phyloP scores from a whole-genome alignment of 1,140 invertebrate species.

The Lithobius niger region DNA sequence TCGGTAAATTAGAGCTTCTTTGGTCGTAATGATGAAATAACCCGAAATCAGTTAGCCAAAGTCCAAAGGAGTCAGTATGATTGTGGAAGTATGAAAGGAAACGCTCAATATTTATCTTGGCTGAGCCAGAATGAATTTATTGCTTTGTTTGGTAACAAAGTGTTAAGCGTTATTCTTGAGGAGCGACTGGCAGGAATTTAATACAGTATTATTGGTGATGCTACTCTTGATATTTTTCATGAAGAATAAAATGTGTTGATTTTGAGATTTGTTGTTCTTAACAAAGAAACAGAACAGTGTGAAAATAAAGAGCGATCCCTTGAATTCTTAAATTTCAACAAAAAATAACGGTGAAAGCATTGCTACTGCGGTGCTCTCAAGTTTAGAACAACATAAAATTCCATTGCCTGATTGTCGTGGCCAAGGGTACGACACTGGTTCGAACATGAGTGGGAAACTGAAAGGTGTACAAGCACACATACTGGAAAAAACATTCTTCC shows the following conservation, averaged over 20 bases:
- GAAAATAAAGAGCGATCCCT: neutral
- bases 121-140: neutral
- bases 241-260: neutral
- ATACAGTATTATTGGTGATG: neutral
- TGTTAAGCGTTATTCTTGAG: neutral
- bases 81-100: neutral
- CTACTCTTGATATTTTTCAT: constrained; percentile 2
- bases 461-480: constrained; percentile 20
- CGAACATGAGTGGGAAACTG: constrained; percentile 20
- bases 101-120: neutral
- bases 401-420: constrained; percentile 7
- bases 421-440: constrained; percentile 22
- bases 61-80: neutral
- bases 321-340: neutral
- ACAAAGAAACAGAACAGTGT: neutral
- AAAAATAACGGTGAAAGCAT: neutral
- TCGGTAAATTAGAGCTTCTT: neutral
- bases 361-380: too few species aligned
- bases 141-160: neutral
- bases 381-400: neutral
- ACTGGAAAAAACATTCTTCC: constrained; percentile 15
- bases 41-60: neutral
- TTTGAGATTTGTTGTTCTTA: neutral
- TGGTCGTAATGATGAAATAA: neutral
- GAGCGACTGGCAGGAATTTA: neutral